Evolutionary conservation across 2,888 invertebrate species (phyloP).

Genomic region (Neelides folsomi): DNA sequence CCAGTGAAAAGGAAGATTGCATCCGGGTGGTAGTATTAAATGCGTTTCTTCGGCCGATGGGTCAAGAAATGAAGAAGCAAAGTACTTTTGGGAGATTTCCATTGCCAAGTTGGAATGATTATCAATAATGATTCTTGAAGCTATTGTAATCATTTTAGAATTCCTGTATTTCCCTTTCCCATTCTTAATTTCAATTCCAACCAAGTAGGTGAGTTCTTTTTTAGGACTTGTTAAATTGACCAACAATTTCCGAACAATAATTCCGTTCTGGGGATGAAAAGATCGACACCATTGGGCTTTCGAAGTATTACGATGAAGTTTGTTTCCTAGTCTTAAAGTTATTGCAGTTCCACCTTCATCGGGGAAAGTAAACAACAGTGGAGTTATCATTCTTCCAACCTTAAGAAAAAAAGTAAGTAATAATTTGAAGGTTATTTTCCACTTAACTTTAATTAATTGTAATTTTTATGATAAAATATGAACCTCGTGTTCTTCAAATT

Average conservation of each 20-base stretch:
- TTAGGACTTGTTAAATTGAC: constrained; percentile 48
- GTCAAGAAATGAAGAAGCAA: constrained; percentile 59
- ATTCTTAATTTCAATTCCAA: constrained; percentile 76
- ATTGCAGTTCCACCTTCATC: constrained; percentile 74
- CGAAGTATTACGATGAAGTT: constrained; percentile 42
- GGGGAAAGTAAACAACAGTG: constrained; percentile 83
- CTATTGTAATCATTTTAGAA: constrained; percentile 82
- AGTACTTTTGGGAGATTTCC: constrained; percentile 78
- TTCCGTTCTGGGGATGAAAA: constrained; percentile 70
- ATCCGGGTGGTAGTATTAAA: constrained; percentile 68
- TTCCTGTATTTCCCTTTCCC: constrained; percentile 79
- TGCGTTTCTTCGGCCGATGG: constrained; percentile 56
- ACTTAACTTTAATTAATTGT: not conserved
- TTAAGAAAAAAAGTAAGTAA: constrained; percentile 2
- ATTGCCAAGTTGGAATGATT: constrained; percentile 66
- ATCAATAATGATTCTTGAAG: constrained; percentile 83
- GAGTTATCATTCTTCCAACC: constrained; percentile 59
- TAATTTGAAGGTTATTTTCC: not conserved
- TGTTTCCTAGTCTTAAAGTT: constrained; percentile 54
- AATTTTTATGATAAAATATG: not conserved
- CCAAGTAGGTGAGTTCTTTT: constrained; percentile 61
- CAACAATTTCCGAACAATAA: constrained; percentile 49
- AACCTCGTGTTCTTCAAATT: constrained; percentile 86
- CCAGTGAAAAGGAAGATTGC: constrained; percentile 94
- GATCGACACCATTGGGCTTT: constrained; percentile 68